phyloP scores from a whole-genome alignment of 2,113 vertebrate genomes.

The Eptesicus fuscus region DNA sequence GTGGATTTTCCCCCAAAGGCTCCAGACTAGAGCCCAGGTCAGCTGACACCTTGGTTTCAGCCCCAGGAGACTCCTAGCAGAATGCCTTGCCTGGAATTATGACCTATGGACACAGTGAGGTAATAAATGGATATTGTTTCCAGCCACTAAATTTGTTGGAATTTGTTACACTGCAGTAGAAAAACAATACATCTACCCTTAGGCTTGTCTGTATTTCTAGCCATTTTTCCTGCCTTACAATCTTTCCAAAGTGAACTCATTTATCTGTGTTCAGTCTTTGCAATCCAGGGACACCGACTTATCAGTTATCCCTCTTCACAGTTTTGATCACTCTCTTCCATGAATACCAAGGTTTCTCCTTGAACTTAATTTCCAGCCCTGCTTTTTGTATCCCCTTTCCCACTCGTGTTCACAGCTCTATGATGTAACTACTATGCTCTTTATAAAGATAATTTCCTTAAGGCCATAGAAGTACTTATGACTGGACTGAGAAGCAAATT shows the following conservation, averaged over 20 bases:
- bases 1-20: not conserved
- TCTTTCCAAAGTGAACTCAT: not conserved
- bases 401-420: not conserved
- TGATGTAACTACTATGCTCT: not conserved
- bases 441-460: not conserved
- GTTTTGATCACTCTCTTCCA: not conserved
- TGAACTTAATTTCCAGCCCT: not conserved
- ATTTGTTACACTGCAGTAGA: not conserved
- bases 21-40: not conserved
- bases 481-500: not conserved
- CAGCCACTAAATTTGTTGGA: not conserved
- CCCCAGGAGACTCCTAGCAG: not conserved
- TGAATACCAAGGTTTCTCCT: not conserved
- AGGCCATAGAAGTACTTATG: not conserved
- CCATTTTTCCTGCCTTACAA: not conserved
- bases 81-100: not conserved
- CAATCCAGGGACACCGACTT: not conserved
- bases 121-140: not conserved
- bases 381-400: not conserved
- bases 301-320: not conserved
- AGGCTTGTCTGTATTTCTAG: slow-evolving; percentile 4
- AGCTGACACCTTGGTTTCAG: not conserved
- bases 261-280: not conserved
- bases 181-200: not conserved
- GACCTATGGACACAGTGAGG: not conserved